phyloP scores from a whole-genome alignment of 2,797 vertebrate species.

The Leptatherina wallacei region DNA sequence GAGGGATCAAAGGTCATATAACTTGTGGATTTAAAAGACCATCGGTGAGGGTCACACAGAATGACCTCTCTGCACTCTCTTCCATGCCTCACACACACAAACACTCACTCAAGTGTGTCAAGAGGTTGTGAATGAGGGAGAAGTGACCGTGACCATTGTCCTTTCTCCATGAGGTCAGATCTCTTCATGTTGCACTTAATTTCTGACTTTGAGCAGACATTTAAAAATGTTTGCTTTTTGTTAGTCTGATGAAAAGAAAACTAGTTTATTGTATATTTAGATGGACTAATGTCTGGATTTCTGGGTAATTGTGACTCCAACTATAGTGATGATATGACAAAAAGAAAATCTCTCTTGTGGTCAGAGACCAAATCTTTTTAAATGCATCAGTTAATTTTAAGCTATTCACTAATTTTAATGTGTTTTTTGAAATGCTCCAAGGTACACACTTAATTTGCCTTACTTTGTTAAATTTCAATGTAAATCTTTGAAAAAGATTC shows the following conservation, averaged over 20 bases:
- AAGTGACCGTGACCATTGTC: slow-evolving; percentile 78
- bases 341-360: background rate
- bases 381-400: background rate
- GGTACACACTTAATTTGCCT: no score
- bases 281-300: background rate
- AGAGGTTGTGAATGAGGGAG: slow-evolving; percentile 63
- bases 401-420: background rate
- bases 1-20: slow-evolving; percentile 70
- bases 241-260: background rate
- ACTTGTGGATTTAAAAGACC: slow-evolving; percentile 75
- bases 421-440: background rate
- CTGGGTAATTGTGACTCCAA: background rate
- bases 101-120: slow-evolving; percentile 44
- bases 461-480: no score
- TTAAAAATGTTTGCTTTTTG: slow-evolving; percentile 15
- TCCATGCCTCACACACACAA: slow-evolving; percentile 17
- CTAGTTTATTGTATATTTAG: background rate
- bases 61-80: slow-evolving; percentile 27
- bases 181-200: slow-evolving; percentile 62
- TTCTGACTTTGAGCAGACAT: slow-evolving; percentile 53
- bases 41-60: slow-evolving; percentile 55
- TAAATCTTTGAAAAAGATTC: no score
- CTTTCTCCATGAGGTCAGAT: slow-evolving; percentile 62
- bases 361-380: background rate
- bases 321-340: background rate